Conservation (phyloP, 2,113 vertebrate species). For the Eulacestoma nigropectus region DNA sequence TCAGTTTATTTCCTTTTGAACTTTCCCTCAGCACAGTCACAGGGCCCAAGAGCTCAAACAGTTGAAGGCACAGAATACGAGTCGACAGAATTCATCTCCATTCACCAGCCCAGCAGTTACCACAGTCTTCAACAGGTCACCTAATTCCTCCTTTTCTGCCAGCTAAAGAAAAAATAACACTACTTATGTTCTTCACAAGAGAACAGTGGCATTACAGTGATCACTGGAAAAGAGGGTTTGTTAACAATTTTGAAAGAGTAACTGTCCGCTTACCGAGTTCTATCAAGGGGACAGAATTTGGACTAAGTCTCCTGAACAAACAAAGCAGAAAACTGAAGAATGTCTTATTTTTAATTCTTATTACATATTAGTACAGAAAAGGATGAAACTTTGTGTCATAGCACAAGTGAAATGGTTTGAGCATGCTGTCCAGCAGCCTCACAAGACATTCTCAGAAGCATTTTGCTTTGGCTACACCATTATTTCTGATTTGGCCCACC, state of each 20-base stretch:
- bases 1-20: constrained; percentile 13
- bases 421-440: not conserved
- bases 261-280: not conserved
- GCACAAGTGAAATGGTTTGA: not conserved
- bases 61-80: not conserved
- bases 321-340: not conserved
- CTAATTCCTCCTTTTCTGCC: not conserved
- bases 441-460: not conserved
- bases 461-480: not conserved
- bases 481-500: not conserved
- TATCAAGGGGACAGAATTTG: not conserved
- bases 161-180: not conserved
- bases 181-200: not conserved
- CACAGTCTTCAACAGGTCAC: not conserved
- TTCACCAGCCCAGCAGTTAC: not conserved
- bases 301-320: not conserved
- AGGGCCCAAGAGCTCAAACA: not conserved
- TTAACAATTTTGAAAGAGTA: not conserved
- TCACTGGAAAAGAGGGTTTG: not conserved
- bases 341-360: not conserved
- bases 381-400: not conserved
- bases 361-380: not conserved
- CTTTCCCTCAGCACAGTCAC: not conserved
- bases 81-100: not conserved
- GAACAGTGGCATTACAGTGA: not conserved